phyloP scores from a whole-genome alignment of 2,888 invertebrate genomes.

The Drosophila histrio region DNA sequence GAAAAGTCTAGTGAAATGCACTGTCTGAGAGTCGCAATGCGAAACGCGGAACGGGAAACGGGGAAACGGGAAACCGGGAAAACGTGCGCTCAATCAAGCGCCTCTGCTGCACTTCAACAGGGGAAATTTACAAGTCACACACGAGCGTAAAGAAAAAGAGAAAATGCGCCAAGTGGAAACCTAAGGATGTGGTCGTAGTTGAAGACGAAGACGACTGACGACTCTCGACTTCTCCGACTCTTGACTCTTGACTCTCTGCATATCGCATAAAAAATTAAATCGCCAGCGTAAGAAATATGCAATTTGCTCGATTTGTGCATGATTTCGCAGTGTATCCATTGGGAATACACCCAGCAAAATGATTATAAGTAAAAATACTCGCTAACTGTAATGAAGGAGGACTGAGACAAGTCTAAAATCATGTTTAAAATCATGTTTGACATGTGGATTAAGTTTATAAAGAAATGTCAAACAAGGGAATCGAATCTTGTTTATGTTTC shows the following conservation, averaged over 20 bases:
- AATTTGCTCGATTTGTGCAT: constrained; percentile 71
- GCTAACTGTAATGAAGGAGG: not conserved
- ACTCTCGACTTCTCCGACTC: not conserved
- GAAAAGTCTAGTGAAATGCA: constrained; percentile 52
- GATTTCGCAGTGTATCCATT: constrained; percentile 56
- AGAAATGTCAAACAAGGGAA: not conserved
- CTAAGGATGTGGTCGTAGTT: constrained; percentile 39
- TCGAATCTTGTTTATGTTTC: not conserved
- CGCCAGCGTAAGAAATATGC: constrained; percentile 66
- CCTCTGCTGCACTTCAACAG: constrained; percentile 62
- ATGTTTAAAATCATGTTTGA: not conserved
- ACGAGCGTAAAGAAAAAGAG: constrained; percentile 35
- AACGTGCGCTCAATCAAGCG: constrained; percentile 80
- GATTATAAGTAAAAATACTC: not conserved
- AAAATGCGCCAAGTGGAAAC: constrained; percentile 34
- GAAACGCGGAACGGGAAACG: constrained; percentile 26
- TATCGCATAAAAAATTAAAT: constrained; percentile 72
- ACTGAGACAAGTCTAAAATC: not conserved
- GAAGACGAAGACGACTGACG: not conserved
- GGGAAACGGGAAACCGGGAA: constrained; percentile 36
- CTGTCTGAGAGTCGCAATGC: constrained; percentile 44
- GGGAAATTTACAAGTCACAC: constrained; percentile 78
- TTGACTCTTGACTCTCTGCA: constrained; percentile 43
- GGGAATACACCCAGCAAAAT: constrained; percentile 35
- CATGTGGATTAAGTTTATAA: not conserved